phyloP scores from a whole-genome alignment of 2,888 invertebrate genomes.

The Caprella mutica region DNA sequence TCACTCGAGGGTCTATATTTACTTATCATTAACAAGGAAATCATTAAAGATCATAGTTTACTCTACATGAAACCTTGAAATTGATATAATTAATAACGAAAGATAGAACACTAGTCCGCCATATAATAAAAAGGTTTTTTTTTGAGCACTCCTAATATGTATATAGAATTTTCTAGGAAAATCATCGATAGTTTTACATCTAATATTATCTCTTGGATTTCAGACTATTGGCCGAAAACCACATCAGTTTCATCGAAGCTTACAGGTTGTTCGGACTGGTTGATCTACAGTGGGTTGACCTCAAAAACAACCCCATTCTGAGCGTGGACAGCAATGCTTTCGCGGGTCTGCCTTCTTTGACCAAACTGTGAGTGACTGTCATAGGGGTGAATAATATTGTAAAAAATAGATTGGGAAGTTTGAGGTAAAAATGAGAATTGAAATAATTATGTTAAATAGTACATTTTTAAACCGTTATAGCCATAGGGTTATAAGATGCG shows the following conservation, averaged over 20 bases:
- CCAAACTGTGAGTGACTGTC: slow-evolving; percentile 66
- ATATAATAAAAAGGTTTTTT: no score
- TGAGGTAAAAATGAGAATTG: no score
- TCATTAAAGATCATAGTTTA: no score
- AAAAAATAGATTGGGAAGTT: no score
- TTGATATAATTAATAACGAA: no score
- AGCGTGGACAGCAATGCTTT: slow-evolving; percentile 60
- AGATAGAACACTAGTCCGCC: no score
- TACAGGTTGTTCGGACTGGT: slow-evolving; percentile 65
- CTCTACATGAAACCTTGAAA: no score
- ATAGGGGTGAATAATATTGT: no score
- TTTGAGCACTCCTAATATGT: neutral
- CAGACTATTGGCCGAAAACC: slow-evolving; percentile 87
- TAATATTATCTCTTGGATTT: slow-evolving; percentile 37
- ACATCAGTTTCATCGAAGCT: slow-evolving; percentile 85
- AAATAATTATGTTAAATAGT: no score
- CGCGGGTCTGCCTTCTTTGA: slow-evolving; percentile 60
- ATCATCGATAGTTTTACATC: neutral
- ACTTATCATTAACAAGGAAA: neutral
- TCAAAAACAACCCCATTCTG: slow-evolving; percentile 69
- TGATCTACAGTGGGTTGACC: slow-evolving; percentile 56
- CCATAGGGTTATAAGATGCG: no score
- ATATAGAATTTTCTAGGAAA: neutral
- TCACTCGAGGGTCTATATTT: no score
- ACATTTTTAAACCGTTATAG: no score